Conservation (phyloP, 2,797 vertebrate genomes). For the Mionectes olivaceus region DNA sequence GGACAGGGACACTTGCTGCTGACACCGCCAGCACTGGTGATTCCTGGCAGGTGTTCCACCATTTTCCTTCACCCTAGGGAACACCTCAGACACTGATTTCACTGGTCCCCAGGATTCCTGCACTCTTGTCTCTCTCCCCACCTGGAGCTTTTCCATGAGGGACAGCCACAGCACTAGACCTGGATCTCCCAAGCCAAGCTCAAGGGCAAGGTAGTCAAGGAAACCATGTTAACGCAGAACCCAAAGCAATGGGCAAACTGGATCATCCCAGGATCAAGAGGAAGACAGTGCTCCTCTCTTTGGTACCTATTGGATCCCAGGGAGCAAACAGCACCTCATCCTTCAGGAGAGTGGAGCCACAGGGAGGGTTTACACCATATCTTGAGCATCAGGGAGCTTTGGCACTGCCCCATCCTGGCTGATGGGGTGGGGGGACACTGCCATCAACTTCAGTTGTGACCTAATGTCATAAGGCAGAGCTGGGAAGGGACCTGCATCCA, state of each 20-base stretch:
- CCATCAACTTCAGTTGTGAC: fast-evolving
- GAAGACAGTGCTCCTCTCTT: background rate
- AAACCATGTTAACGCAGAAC: background rate
- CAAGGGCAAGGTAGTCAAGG: background rate
- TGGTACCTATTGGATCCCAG: background rate
- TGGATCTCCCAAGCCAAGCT: fast-evolving
- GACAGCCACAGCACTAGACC: fast-evolving
- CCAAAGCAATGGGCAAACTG: fast-evolving
- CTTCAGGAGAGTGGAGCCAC: background rate
- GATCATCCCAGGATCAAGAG: background rate
- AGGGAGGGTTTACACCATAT: fast-evolving
- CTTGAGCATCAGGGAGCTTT: background rate
- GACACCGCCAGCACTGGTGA: background rate
- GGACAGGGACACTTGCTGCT: background rate
- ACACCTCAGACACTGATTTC: background rate
- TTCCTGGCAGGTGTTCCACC: background rate
- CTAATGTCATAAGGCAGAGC: background rate
- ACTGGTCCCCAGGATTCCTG: background rate
- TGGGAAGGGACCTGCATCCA: background rate
- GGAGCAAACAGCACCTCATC: background rate
- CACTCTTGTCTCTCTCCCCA: background rate
- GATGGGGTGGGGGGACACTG: fast-evolving
- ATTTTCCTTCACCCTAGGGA: background rate
- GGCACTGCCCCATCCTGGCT: background rate
- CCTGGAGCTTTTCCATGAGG: background rate